Conservation (phyloP, 2,888 invertebrate species). For the Ophraella communa region DNA sequence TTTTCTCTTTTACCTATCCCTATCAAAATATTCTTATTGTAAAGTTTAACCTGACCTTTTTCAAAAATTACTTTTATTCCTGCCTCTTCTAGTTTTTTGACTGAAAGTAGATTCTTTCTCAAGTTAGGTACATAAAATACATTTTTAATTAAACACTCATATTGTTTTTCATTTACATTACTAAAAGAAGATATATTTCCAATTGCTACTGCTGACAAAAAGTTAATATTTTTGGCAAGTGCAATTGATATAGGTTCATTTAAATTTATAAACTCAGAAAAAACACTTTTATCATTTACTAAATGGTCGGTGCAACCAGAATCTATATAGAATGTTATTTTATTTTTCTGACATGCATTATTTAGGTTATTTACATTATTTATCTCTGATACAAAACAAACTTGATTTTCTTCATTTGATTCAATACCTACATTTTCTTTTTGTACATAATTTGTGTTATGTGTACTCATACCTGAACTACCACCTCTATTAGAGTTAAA, state of each 20-base stretch:
- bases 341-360: no score
- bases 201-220: background rate
- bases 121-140: conserved; percentile 29
- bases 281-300: no score
- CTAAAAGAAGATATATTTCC: background rate
- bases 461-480: no score
- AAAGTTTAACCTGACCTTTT: conserved; percentile 20
- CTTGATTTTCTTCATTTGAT: no score
- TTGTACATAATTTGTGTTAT: no score
- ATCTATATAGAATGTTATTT: no score
- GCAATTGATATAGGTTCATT: background rate
- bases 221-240: background rate
- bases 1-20: conserved; percentile 28
- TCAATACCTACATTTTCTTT: no score
- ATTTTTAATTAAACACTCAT: conserved; percentile 32
- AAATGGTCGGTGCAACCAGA: no score
- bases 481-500: no score
- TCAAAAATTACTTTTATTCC: conserved; percentile 27
- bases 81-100: conserved; percentile 27
- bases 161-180: conserved; percentile 24
- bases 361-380: no score
- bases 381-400: no score
- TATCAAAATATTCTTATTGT: conserved; percentile 15
- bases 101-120: conserved; percentile 22
- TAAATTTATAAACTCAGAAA: background rate